Evolutionary conservation across 2,888 invertebrate genomes (phyloP).

Genomic region (Sinopyrophorus schimmeli): DNA sequence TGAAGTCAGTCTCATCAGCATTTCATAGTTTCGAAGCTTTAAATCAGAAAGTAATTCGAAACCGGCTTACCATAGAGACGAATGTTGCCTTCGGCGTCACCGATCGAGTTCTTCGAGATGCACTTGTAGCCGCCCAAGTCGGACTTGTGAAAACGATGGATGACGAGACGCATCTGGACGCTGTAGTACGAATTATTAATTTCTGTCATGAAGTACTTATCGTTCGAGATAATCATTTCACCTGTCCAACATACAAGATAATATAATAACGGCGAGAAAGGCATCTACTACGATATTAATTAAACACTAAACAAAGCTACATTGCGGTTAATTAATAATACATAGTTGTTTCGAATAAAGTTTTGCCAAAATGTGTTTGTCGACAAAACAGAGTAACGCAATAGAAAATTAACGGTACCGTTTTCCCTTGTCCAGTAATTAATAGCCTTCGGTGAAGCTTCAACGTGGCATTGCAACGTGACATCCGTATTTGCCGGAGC

Average conservation of each 20-base stretch:
- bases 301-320: no score
- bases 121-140: constrained; percentile 89
- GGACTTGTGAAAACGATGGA: constrained; percentile 72
- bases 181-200: constrained; percentile 80
- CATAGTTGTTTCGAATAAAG: no score
- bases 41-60: constrained; percentile 46
- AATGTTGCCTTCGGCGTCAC: constrained; percentile 87
- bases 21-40: constrained; percentile 55
- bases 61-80: constrained; percentile 77
- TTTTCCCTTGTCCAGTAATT: constrained; percentile 92
- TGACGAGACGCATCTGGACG: constrained; percentile 79
- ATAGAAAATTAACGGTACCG: constrained; percentile 61
- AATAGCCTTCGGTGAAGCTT: constrained; percentile 91
- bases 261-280: no score
- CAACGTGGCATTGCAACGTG: constrained; percentile 81
- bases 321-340: no score
- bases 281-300: no score
- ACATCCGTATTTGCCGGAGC: constrained; percentile 86
- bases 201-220: constrained; percentile 83
- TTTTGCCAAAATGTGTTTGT: no score
- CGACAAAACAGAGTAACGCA: constrained; percentile 28
- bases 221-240: constrained; percentile 89
- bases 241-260: no score
- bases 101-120: constrained; percentile 90
- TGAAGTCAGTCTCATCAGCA: constrained; percentile 53